A percentile compares a stretch with the other conserved stretches of the same genome.
Conservation (phyloP, 2,113 vertebrate species). For the Labrus mixtus region DNA sequence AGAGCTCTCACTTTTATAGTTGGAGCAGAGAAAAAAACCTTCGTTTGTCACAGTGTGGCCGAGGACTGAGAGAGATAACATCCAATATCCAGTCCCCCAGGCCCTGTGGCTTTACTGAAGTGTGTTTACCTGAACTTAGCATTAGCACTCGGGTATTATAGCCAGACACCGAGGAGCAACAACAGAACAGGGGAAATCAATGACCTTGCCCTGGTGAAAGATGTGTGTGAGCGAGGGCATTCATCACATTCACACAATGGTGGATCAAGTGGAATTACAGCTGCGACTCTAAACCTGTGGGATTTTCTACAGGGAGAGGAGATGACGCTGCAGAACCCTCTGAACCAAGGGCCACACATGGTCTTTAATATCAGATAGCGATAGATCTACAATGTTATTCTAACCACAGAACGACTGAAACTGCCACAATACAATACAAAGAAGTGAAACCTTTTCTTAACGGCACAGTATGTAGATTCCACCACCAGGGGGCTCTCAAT, state of each 20-base stretch:
- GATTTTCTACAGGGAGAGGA: neutral
- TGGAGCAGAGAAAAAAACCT: conserved; percentile 27
- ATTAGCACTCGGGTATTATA: conserved; percentile 34
- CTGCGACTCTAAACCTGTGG: conserved; percentile 6
- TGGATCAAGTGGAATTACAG: conserved; percentile 47
- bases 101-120: conserved; percentile 33
- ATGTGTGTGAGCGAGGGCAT: conserved; percentile 17
- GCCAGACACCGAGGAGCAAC: conserved; percentile 19
- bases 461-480: too few species aligned
- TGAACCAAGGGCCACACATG: conserved; percentile 5
- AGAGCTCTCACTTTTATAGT: conserved; percentile 11
- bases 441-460: too few species aligned
- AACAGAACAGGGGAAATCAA: conserved; percentile 53
- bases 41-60: conserved; percentile 44
- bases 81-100: conserved; percentile 62
- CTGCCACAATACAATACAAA: neutral
- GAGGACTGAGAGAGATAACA: conserved; percentile 43
- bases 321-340: neutral
- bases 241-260: conserved; percentile 51
- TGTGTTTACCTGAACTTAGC: conserved; percentile 35
- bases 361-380: neutral
- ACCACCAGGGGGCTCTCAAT: too few species aligned
- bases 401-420: neutral
- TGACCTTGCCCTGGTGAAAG: conserved; percentile 50
- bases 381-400: neutral